Conservation (phyloP, 2,797 vertebrate genomes). For the Pseudochaenichthys georgianus region DNA sequence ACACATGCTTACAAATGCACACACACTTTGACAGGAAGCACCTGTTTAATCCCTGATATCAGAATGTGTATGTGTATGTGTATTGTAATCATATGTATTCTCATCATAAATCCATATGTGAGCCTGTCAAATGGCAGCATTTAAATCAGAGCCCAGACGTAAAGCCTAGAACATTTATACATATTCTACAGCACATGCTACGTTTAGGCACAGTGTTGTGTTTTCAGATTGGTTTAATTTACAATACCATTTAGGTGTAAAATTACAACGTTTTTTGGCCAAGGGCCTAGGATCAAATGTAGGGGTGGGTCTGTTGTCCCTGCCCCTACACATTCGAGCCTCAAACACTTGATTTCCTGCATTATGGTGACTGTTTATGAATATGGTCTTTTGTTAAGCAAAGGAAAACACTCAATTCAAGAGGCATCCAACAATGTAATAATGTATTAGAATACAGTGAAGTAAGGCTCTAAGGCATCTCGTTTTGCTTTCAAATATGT, state of each 20-base stretch:
- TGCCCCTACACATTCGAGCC: too few species aligned
- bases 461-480: too few species aligned
- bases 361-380: too few species aligned
- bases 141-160: slow-evolving; percentile 7
- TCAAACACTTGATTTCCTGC: too few species aligned
- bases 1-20: neutral
- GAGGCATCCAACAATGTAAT: too few species aligned
- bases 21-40: slow-evolving; percentile 11
- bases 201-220: neutral
- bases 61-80: too few species aligned
- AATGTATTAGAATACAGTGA: too few species aligned
- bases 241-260: neutral
- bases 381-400: too few species aligned
- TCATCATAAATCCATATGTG: slow-evolving; percentile 10
- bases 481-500: too few species aligned
- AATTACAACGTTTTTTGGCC: neutral
- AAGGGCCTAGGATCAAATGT: neutral
- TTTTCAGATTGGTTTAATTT: neutral
- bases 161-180: neutral
- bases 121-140: neutral
- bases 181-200: neutral
- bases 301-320: too few species aligned
- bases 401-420: too few species aligned
- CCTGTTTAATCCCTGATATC: slow-evolving; percentile 7
- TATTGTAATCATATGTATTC: neutral